Percentiles rank a stretch among this genome's conserved stretches.
These are phyloP conservation scores for Premnoplex brunnescens DNA, from an alignment of 2,797 vertebrate genomes.

Conservation along the genomic window DNA sequence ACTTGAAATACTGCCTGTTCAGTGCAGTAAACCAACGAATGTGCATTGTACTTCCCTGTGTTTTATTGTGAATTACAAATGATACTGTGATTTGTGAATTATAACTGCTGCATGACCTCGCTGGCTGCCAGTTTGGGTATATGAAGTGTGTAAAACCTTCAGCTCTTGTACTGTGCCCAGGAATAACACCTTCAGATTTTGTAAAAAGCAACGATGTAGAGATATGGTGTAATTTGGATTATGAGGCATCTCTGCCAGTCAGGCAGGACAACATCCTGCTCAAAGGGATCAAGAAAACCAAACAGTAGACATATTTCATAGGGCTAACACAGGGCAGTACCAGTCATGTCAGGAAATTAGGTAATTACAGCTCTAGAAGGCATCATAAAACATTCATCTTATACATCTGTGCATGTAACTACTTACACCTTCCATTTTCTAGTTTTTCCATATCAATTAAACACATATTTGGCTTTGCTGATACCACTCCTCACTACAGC, in stretches of 20 bases:
- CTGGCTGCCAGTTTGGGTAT: not conserved
- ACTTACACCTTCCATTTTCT: not conserved
- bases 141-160: not conserved
- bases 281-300: not conserved
- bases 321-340: not conserved
- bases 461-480: not conserved
- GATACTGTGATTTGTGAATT: not conserved
- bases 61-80: not conserved
- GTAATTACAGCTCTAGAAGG: not conserved
- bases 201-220: not conserved
- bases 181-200: not conserved
- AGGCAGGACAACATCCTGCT: not conserved
- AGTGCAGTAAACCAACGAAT: not conserved
- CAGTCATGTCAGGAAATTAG: not conserved
- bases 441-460: not conserved
- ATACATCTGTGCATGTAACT: not conserved
- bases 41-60: not conserved
- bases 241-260: not conserved
- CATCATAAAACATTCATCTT: not conserved
- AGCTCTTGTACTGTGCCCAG: not conserved
- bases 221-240: not conserved
- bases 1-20: not conserved
- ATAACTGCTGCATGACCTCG: accelerated
- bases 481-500: not conserved
- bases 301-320: not conserved